A percentile compares a stretch with the other conserved stretches of the same genome.
These are phyloP conservation scores for Strigamia maritima DNA, from an alignment of 2,888 invertebrate species.

Conservation along the genomic window DNA sequence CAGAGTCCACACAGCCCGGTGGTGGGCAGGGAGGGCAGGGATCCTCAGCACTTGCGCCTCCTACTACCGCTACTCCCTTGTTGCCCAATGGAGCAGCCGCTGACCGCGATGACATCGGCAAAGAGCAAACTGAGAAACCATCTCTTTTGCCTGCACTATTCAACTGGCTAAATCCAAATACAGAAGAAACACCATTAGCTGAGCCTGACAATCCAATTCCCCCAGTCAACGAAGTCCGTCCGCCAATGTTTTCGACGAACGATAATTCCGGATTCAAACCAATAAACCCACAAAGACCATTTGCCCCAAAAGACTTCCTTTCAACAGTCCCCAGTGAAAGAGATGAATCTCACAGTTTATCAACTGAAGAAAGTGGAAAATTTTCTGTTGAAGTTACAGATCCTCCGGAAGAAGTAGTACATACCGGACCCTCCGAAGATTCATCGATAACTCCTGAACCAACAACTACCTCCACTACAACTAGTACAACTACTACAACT, in stretches of 20 bases:
- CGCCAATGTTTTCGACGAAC: neutral
- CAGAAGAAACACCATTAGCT: neutral
- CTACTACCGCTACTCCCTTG: slow-evolving; percentile 9
- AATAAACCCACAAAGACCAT: neutral
- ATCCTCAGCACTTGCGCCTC: slow-evolving; percentile 16
- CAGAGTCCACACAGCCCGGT: slow-evolving; percentile 29
- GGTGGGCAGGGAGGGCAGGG: slow-evolving; percentile 20
- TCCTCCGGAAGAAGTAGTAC: slow-evolving; percentile 17
- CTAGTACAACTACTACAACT: neutral
- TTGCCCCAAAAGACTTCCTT: neutral
- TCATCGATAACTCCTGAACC: slow-evolving; percentile 31
- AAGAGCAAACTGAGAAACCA: neutral
- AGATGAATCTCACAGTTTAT: neutral
- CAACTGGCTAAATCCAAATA: neutral
- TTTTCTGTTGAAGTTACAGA: slow-evolving; percentile 1
- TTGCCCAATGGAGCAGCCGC: neutral
- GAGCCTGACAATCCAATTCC: neutral
- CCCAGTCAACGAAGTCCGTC: neutral
- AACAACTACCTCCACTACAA: slow-evolving; percentile 19
- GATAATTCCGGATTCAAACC: neutral
- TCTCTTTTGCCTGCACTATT: neutral
- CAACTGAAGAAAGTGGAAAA: neutral
- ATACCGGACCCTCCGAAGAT: neutral
- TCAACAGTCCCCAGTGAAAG: neutral
- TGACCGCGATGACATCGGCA: neutral